These are phyloP conservation scores for Caenorhabditis latens DNA, from an alignment of 1,140 invertebrate genomes.

Conservation along the genomic window DNA sequence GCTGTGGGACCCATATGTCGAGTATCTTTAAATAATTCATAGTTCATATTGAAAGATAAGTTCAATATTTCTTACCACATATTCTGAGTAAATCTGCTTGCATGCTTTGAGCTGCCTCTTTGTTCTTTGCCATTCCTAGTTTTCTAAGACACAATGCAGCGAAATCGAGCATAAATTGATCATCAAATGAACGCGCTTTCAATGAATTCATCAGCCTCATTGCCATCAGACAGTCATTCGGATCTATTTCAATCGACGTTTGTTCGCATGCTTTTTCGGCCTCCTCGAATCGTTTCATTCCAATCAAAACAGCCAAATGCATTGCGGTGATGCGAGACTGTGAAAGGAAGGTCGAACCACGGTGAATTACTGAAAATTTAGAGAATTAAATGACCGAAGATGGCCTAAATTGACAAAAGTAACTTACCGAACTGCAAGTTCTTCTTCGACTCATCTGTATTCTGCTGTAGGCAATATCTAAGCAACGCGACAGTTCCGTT, in stretches of 20 bases:
- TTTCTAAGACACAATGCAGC: conserved; percentile 5
- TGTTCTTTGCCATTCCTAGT: not conserved
- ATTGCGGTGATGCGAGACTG: conserved; percentile 23
- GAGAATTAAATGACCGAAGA: not conserved
- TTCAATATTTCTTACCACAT: not conserved
- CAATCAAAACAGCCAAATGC: conserved; percentile 25
- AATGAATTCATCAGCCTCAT: conserved; percentile 35
- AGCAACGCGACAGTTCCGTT: conserved; percentile 27
- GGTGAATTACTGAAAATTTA: conserved; percentile 17
- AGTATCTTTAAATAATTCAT: not conserved
- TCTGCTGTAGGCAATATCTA: conserved; percentile 9
- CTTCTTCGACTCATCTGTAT: conserved; percentile 10
- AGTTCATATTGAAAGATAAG: not conserved
- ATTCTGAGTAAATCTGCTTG: conserved; percentile 33
- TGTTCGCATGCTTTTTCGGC: conserved; percentile 36
- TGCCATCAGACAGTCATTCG: conserved; percentile 40
- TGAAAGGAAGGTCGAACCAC: conserved; percentile 14
- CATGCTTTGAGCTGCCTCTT: conserved; percentile 30
- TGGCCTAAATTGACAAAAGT: not conserved
- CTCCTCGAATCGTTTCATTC: conserved; percentile 21
- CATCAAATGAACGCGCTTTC: conserved; percentile 25
- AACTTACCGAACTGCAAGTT: conserved; percentile 35
- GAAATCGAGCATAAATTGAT: conserved; percentile 44
- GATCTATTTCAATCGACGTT: not conserved
- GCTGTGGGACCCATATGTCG: conserved; percentile 40